Percentiles rank a stretch among this genome's conserved stretches.
Conservation (phyloP, 2,797 vertebrate genomes). For the Pipistrellus kuhlii region DNA sequence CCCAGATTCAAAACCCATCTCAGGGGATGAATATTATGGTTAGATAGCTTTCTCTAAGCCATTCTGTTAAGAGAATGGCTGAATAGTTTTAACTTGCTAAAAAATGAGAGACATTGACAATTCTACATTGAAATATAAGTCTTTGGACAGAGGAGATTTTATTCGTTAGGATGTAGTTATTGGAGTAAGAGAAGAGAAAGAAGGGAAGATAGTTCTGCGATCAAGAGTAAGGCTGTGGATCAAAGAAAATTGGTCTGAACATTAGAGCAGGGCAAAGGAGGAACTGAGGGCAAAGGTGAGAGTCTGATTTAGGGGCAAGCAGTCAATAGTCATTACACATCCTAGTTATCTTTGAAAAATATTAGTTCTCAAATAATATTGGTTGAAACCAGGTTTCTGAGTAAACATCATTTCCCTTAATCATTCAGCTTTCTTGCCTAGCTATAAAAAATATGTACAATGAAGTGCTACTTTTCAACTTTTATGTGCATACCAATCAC, state of each 20-base stretch:
- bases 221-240: neutral
- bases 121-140: constrained; percentile 24
- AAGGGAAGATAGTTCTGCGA: neutral
- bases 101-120: neutral
- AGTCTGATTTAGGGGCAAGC: neutral
- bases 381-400: neutral
- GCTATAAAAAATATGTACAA: neutral
- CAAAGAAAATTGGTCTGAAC: neutral
- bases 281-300: neutral
- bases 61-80: neutral
- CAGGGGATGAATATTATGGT: neutral
- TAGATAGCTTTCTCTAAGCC: neutral
- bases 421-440: neutral
- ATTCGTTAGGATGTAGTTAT: constrained; percentile 19
- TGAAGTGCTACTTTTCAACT: neutral
- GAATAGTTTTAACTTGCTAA: constrained; percentile 4
- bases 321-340: neutral
- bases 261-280: neutral
- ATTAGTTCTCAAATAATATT: constrained; percentile 8
- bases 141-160: constrained; percentile 18
- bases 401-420: neutral
- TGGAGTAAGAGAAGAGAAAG: neutral
- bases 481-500: neutral
- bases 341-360: neutral
- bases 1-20: neutral